phyloP scores from a whole-genome alignment of 2,888 invertebrate species.

The Eurois occulta region DNA sequence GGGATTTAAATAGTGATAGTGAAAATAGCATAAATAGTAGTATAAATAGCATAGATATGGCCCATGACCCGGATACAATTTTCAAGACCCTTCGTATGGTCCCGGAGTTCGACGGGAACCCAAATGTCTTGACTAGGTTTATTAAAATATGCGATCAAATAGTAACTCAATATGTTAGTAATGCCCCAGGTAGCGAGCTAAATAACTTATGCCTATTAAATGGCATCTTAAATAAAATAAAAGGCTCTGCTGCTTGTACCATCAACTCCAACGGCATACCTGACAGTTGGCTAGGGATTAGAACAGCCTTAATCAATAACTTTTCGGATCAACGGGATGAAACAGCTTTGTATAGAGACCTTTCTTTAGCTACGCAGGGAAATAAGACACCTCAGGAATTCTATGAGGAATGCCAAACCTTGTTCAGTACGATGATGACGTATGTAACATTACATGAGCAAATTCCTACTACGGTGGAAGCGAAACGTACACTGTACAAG shows the following conservation, averaged over 20 bases:
- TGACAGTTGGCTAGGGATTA: neutral
- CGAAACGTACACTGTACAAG: neutral
- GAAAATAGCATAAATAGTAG: neutral
- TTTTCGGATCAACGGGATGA: neutral
- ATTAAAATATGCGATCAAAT: conserved; percentile 3
- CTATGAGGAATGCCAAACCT: neutral
- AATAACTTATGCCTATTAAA: neutral
- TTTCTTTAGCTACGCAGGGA: too few relatives aligned
- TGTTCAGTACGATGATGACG: conserved; percentile 6
- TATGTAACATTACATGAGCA: neutral
- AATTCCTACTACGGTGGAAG: neutral
- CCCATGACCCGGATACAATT: neutral
- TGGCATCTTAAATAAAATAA: neutral
- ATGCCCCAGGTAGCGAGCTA: neutral
- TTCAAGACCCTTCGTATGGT: neutral
- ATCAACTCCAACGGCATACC: neutral
- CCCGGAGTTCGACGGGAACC: neutral
- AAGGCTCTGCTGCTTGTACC: neutral
- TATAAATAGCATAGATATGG: neutral
- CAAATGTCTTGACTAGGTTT: neutral
- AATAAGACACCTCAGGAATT: conserved; percentile 3
- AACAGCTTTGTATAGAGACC: too few relatives aligned
- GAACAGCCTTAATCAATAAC: neutral
- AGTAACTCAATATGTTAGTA: neutral
- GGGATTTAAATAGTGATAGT: neutral